phyloP scores from a whole-genome alignment of 2,113 vertebrate genomes.

The Suricata suricatta region DNA sequence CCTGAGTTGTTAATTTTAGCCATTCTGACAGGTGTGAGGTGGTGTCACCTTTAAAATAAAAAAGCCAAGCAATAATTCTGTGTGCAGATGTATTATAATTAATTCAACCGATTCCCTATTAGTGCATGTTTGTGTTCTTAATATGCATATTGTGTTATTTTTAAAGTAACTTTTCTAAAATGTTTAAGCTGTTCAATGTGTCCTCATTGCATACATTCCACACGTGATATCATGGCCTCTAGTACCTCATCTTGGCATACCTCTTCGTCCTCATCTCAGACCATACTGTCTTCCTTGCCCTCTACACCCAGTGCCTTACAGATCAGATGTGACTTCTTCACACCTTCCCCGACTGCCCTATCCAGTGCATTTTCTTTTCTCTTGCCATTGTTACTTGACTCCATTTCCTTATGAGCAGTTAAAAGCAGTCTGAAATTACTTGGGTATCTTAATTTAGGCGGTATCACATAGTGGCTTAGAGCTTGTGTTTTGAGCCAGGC shows the following conservation, averaged over 20 bases:
- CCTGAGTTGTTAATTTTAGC: too few relatives aligned
- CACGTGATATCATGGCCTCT: background rate
- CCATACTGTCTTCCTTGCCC: background rate
- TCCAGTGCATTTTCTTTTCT: background rate
- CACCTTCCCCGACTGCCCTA: background rate
- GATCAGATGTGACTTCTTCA: background rate
- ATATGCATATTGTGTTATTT: background rate
- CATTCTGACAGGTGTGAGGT: too few relatives aligned
- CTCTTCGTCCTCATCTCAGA: background rate
- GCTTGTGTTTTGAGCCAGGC: background rate
- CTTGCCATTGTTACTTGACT: background rate
- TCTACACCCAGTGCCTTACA: background rate
- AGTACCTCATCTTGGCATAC: accelerated
- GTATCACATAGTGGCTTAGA: background rate
- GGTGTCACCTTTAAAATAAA: background rate
- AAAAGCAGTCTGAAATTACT: background rate
- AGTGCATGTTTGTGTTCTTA: background rate
- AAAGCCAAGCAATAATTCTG: background rate
- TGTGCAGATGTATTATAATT: background rate
- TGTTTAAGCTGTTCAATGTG: background rate
- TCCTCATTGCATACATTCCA: background rate
- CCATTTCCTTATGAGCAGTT: background rate
- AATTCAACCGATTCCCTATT: background rate
- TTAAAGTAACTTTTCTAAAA: background rate
- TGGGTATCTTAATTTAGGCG: background rate